Conservation (phyloP, 2,888 invertebrate genomes). For the Ferrisia virgata region DNA sequence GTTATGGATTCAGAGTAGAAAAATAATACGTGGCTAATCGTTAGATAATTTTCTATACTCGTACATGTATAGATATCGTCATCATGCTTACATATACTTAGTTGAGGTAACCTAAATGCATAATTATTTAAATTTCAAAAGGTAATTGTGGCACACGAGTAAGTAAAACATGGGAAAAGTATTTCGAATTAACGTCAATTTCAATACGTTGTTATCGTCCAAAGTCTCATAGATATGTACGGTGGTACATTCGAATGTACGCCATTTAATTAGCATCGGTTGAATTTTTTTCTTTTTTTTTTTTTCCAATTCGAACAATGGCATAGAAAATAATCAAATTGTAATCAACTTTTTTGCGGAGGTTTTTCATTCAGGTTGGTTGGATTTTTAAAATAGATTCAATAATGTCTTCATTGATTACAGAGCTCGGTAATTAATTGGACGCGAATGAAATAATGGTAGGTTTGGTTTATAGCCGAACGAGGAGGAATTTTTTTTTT, state of each 20-base stretch:
- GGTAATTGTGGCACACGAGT: background rate
- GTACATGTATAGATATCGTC: background rate
- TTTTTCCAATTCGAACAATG: background rate
- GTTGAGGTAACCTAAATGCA: slow-evolving; percentile 17
- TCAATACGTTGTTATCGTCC: slow-evolving; percentile 4
- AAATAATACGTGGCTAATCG: background rate
- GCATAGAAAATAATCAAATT: background rate
- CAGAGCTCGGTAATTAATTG: slow-evolving; percentile 1
- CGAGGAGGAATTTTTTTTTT: background rate
- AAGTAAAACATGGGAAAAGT: background rate
- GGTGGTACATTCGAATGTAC: background rate
- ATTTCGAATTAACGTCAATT: slow-evolving; percentile 14
- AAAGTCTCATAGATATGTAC: background rate
- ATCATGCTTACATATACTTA: background rate
- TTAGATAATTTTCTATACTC: no score
- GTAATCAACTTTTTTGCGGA: slow-evolving; percentile 5
- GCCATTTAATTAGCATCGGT: background rate
- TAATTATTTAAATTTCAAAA: slow-evolving; percentile 7
- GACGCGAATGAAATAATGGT: background rate
- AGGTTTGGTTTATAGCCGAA: background rate
- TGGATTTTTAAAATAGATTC: background rate
- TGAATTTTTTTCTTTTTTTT: no score
- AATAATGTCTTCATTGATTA: slow-evolving; percentile 12
- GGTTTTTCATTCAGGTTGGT: background rate
- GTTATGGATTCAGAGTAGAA: background rate